These are phyloP conservation scores for Hepsetus odoe DNA, from an alignment of 2,113 vertebrate genomes.

Conservation along the genomic window DNA sequence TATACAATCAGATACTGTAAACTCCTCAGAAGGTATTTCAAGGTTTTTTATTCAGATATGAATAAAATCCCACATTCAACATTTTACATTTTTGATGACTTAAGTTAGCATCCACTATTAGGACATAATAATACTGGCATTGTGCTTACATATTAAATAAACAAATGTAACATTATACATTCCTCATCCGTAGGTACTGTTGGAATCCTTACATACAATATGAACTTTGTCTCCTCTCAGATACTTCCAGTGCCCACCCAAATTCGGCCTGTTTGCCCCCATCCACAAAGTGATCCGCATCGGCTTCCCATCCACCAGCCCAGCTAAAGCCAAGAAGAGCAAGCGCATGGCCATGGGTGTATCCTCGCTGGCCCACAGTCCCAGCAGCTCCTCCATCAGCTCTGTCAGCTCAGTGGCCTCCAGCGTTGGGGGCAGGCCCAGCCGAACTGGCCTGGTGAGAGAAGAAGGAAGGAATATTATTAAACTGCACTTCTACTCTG, in stretches of 20 bases:
- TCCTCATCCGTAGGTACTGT: background rate
- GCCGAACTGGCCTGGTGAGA: slow-evolving; percentile 93
- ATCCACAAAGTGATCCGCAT: slow-evolving; percentile 99
- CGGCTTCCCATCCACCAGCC: slow-evolving; percentile 96
- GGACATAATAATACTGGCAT: too few relatives aligned
- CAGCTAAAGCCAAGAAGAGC: slow-evolving; percentile 97
- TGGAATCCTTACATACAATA: background rate
- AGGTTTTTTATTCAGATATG: too few relatives aligned
- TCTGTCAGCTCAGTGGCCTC: slow-evolving; percentile 98
- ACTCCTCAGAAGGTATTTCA: too few relatives aligned
- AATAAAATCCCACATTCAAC: too few relatives aligned
- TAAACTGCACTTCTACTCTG: background rate
- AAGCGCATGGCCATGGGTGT: slow-evolving; percentile 97
- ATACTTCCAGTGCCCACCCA: slow-evolving; percentile 96
- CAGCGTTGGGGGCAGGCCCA: slow-evolving; percentile 93
- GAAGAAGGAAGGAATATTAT: background rate
- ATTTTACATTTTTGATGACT: too few relatives aligned
- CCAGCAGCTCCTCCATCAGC: slow-evolving; percentile 99
- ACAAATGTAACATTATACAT: too few relatives aligned
- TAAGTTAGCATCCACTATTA: too few relatives aligned
- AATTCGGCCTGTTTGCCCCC: slow-evolving; percentile 96
- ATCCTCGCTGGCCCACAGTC: slow-evolving; percentile 94
- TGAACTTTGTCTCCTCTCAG: slow-evolving; percentile 66
- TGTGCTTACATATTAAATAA: too few relatives aligned
- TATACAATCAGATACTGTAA: too few relatives aligned